Percentiles rank a stretch among this genome's conserved stretches.
These are phyloP conservation scores for Subacronicta megacephala DNA, from an alignment of 2,888 invertebrate genomes.

Conservation along the genomic window DNA sequence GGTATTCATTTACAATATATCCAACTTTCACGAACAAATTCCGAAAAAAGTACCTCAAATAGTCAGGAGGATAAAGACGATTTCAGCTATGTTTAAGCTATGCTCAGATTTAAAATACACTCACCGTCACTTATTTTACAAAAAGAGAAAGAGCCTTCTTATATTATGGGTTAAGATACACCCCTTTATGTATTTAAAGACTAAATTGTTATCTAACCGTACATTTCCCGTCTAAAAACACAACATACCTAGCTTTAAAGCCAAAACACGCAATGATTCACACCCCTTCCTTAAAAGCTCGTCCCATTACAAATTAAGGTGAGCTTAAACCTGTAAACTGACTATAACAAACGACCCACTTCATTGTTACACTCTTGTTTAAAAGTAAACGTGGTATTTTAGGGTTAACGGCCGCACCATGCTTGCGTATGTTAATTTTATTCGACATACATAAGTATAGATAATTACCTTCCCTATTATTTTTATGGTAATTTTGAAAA, in stretches of 20 bases:
- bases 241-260: constrained; percentile 5
- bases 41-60: no score
- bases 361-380: constrained; percentile 54
- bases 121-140: no score
- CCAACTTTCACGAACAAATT: no score
- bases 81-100: no score
- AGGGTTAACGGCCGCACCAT: constrained; percentile 45
- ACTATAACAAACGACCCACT: constrained; percentile 56
- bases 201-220: not conserved
- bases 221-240: constrained; percentile 2
- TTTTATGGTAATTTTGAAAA: constrained; percentile 31
- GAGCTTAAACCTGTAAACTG: constrained; percentile 55
- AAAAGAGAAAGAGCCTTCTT: no score
- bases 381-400: constrained; percentile 53
- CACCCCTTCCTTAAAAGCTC: constrained; percentile 30
- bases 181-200: no score
- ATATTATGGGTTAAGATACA: no score
- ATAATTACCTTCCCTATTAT: constrained; percentile 21
- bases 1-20: no score
- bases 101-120: no score
- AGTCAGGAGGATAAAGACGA: no score
- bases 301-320: constrained; percentile 50
- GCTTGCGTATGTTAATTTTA: constrained; percentile 48
- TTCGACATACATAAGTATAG: constrained; percentile 14
- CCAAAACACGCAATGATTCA: constrained; percentile 24